Percentiles rank a stretch among this genome's conserved stretches.
Conservation (phyloP, 1,140 invertebrate genomes). For the Meteorus sp. region DNA sequence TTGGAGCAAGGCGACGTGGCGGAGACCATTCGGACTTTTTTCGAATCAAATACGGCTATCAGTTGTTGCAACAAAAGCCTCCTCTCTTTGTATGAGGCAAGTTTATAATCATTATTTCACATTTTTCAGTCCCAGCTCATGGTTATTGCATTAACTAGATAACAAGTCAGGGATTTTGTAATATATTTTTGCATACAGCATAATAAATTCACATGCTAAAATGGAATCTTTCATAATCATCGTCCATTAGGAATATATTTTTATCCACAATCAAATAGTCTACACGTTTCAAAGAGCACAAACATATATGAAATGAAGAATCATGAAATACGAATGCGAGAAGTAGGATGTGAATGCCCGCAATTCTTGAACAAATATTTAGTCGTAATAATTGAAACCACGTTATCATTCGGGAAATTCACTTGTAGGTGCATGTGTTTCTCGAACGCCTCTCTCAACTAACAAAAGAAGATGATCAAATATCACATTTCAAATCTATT, state of each 20-base stretch:
- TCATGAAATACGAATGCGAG: background rate
- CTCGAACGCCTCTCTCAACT: slow-evolving; percentile 72
- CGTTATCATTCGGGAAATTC: slow-evolving; percentile 1
- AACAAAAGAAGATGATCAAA: slow-evolving; percentile 88
- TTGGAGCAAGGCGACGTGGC: slow-evolving; percentile 88
- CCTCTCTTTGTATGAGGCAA: slow-evolving; percentile 74
- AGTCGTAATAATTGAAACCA: too few relatives aligned
- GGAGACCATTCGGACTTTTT: slow-evolving; percentile 83
- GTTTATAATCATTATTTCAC: background rate
- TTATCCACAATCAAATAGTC: too few relatives aligned
- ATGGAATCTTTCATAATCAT: too few relatives aligned
- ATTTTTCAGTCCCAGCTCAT: background rate
- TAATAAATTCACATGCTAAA: too few relatives aligned
- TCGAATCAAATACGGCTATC: slow-evolving; percentile 66
- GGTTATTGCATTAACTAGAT: background rate
- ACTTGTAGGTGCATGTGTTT: slow-evolving; percentile 72
- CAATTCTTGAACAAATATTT: too few relatives aligned
- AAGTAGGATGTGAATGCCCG: too few relatives aligned
- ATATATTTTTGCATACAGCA: too few relatives aligned
- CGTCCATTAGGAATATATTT: too few relatives aligned
- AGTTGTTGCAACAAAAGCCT: slow-evolving; percentile 70
- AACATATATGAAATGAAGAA: too few relatives aligned
- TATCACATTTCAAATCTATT: slow-evolving; percentile 73
- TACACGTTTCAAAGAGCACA: too few relatives aligned
- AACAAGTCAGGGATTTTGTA: too few relatives aligned